These are phyloP conservation scores for Mesochorus sp. DNA, from an alignment of 2,888 invertebrate genomes.

Conservation along the genomic window DNA sequence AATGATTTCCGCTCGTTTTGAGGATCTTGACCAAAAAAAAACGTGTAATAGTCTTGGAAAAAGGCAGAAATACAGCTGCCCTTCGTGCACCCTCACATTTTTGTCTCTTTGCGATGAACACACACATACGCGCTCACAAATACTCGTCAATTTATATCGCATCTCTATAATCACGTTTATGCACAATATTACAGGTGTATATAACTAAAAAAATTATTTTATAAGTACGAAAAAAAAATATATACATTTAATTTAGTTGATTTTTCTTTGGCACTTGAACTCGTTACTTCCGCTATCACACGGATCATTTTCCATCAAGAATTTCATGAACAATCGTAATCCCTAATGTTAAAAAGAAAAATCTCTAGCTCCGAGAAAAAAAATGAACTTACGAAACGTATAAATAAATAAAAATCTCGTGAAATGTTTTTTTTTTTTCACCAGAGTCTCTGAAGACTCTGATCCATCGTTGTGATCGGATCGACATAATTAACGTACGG, in stretches of 20 bases:
- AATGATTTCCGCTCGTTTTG: slow-evolving; percentile 72
- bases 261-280: slow-evolving; percentile 42
- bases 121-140: background rate
- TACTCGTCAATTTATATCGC: slow-evolving; percentile 4
- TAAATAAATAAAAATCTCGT: background rate
- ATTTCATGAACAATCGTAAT: background rate
- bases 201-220: slow-evolving; percentile 16
- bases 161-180: slow-evolving; percentile 37
- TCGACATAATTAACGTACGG: slow-evolving; percentile 79
- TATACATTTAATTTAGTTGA: slow-evolving; percentile 48
- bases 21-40: slow-evolving; percentile 62
- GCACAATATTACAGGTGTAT: slow-evolving; percentile 37
- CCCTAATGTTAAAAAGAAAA: background rate
- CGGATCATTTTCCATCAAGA: background rate
- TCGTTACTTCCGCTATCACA: slow-evolving; percentile 25
- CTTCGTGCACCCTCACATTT: background rate
- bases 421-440: too few relatives aligned
- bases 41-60: slow-evolving; percentile 63
- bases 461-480: slow-evolving; percentile 73
- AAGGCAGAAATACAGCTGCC: slow-evolving; percentile 60
- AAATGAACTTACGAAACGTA: background rate
- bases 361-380: background rate
- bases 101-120: background rate
- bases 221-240: slow-evolving; percentile 33
- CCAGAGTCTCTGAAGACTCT: slow-evolving; percentile 78